phyloP scores from a whole-genome alignment of 2,113 vertebrate genomes.

The Paralichthys olivaceus region DNA sequence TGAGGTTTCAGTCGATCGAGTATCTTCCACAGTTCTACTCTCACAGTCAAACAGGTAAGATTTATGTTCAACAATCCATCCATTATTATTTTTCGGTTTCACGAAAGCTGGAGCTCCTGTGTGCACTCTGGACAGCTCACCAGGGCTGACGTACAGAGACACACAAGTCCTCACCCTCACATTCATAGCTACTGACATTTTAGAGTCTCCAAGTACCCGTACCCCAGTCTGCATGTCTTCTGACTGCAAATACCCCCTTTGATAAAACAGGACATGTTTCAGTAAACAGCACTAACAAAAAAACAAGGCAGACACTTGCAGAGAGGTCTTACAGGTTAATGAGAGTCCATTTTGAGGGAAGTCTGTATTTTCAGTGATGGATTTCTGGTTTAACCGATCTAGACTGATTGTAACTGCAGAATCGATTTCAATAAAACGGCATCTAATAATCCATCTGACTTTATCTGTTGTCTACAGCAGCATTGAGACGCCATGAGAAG shows the following conservation, averaged over 20 bases:
- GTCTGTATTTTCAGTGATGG: not conserved
- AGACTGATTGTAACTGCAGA: not conserved
- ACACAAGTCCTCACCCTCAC: too few relatives aligned
- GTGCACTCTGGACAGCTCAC: too few relatives aligned
- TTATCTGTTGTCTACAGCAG: not conserved
- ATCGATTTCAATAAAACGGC: not conserved
- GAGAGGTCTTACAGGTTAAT: not conserved
- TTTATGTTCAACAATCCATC: too few relatives aligned
- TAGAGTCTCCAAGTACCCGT: too few relatives aligned
- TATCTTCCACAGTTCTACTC: too few relatives aligned
- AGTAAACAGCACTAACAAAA: not conserved
- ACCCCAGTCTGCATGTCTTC: too few relatives aligned
- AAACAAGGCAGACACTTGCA: not conserved
- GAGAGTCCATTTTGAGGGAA: not conserved
- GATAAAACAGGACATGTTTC: not conserved
- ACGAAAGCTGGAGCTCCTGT: too few relatives aligned
- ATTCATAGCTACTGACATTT: too few relatives aligned
- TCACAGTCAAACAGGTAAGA: too few relatives aligned
- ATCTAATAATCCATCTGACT: not conserved
- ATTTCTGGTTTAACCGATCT: slow-evolving; percentile 2
- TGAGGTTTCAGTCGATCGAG: too few relatives aligned
- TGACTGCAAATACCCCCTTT: not conserved
- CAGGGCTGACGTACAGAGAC: too few relatives aligned
- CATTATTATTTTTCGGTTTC: too few relatives aligned
- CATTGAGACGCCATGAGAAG: not conserved